Evolutionary conservation across 2,113 vertebrate species (phyloP).

Genomic region (Zootoca vivipara): DNA sequence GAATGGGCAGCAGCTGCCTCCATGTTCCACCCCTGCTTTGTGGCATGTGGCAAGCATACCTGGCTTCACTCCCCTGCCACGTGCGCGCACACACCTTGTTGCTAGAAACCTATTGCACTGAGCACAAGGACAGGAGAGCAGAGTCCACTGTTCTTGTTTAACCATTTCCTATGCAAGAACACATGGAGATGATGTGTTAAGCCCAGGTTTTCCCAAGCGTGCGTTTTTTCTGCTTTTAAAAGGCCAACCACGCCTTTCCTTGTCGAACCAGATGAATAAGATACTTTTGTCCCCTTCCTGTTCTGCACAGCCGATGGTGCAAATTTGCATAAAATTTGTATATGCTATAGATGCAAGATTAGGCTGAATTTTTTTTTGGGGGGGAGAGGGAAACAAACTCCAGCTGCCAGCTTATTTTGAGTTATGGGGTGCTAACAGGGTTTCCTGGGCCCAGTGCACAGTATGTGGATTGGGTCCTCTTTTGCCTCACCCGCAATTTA

Average conservation of each 20-base stretch:
- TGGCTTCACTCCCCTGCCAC: not conserved
- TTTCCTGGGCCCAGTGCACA: too few species aligned
- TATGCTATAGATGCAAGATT: too few species aligned
- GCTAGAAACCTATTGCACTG: not conserved
- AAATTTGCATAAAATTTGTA: too few species aligned
- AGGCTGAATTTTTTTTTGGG: too few species aligned
- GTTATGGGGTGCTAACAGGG: too few species aligned
- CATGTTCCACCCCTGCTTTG: not conserved
- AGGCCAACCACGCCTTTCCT: not conserved
- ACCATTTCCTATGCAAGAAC: not conserved
- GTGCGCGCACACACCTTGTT: too few species aligned
- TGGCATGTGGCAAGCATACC: not conserved
- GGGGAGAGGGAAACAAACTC: too few species aligned
- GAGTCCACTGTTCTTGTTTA: not conserved
- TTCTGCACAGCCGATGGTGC: too few species aligned
- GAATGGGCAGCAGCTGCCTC: not conserved
- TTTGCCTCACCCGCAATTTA: too few species aligned
- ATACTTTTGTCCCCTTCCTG: not conserved
- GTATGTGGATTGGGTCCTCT: too few species aligned
- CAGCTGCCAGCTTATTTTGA: too few species aligned
- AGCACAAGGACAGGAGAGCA: not conserved
- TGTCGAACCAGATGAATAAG: not conserved
- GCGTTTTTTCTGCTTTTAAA: not conserved
- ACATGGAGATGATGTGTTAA: not conserved
- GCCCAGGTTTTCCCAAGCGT: not conserved